Base-by-base conservation (phyloP, 2,797 vertebrate species). In the Philypnodon macrostomus region DNA sequence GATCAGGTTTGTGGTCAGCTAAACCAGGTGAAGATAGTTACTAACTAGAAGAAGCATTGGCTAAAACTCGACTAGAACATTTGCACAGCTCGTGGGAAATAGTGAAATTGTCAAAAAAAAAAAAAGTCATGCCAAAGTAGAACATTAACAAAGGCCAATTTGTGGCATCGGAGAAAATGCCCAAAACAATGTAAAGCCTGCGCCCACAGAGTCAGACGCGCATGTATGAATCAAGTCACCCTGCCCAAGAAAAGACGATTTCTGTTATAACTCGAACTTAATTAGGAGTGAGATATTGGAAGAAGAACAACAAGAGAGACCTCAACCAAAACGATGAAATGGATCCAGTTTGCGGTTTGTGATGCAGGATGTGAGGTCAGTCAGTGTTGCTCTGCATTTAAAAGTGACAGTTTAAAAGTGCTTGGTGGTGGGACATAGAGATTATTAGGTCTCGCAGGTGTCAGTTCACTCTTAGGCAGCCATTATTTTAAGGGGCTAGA, bases 201-300 rank as follows among this genome's bases (percentile, higher is more conserved):
- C 79, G 63, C 85, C 85, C 83, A 83, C 83, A 83, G 79, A 85
- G 72, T 70, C 58, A 53, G 58, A 57, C 65, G 51, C 58, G 60
- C 38, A 58, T 31, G 35, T n/a, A 12, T 70, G 71, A 51, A 51
- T 53, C 30, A 10, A 8, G 14, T 53, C 60, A 61, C 61, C 39
- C 44, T 57, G 63, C 60, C 71, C 78, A 78, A 58, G 80, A 68
- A 81, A 75, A 83, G 65, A 81, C 58, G 53, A 33, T 33, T 29
- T 0, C 58, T 0, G 27, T 60, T 30, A 46, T 8, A 13, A 1
- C 15, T 16, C 4, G 24, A 1, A 5, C 13, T 42, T 42, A 14
- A 11, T 15, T 9, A 40, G 13, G n/a, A 15, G 21, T 2, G 11
- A 26, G 2, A 29, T 29, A 3, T 23, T 23, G 6, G n/a, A n/a